phyloP scores from a whole-genome alignment of 2,888 invertebrate genomes.

The Lypha dubia region DNA sequence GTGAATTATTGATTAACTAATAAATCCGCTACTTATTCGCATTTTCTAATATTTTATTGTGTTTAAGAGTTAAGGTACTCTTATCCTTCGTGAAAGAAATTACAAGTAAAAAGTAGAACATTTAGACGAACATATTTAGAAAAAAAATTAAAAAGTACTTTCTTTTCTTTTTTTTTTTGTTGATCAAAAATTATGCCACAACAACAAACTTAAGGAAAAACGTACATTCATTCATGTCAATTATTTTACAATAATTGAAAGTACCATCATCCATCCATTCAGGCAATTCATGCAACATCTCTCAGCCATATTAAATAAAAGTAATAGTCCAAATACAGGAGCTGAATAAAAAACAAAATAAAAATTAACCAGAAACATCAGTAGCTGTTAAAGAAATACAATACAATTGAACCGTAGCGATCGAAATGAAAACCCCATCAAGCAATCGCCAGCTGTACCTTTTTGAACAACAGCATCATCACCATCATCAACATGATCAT shows the following conservation, averaged over 20 bases:
- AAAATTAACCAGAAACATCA: constrained; percentile 8
- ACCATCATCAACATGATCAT: constrained; percentile 35
- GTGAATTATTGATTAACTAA: no score
- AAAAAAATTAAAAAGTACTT: constrained; percentile 15
- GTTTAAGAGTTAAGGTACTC: no score
- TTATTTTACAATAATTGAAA: constrained; percentile 70
- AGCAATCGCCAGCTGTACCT: constrained; percentile 37
- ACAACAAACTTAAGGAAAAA: constrained; percentile 13
- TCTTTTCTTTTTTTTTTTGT: constrained; percentile 14
- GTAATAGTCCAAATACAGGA: constrained; percentile 52
- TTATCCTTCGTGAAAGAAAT: no score
- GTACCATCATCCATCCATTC: constrained; percentile 43
- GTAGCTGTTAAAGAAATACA: constrained; percentile 29
- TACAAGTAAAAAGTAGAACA: constrained; percentile 48
- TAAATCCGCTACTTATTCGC: no score
- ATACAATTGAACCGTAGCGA: constrained; percentile 30
- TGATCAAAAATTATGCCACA: constrained; percentile 18
- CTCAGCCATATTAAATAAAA: constrained; percentile 41
- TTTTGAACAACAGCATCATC: constrained; percentile 1
- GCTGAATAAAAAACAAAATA: not conserved
- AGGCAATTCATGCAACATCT: constrained; percentile 45
- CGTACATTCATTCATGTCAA: constrained; percentile 56
- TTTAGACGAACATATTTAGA: not conserved
- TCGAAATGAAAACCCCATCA: constrained; percentile 18
- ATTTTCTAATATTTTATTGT: no score